These are phyloP conservation scores for Alfaro cultratus DNA, from an alignment of 2,797 vertebrate genomes.

Conservation along the genomic window DNA sequence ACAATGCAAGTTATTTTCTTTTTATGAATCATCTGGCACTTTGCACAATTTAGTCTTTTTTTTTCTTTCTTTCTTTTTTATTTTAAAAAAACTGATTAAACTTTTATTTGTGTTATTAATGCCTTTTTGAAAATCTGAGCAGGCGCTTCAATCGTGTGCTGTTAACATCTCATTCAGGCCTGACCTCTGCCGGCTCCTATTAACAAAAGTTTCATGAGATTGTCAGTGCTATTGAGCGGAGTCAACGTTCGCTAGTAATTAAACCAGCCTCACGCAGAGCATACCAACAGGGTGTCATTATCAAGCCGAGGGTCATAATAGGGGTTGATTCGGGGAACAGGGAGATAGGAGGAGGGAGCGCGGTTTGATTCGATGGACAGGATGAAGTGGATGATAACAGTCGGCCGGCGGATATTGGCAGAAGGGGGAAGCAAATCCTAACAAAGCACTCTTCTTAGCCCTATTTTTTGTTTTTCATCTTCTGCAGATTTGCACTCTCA, in stretches of 20 bases:
- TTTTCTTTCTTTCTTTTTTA: too few species aligned
- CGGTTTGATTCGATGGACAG: slow-evolving; percentile 1
- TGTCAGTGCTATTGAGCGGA: slow-evolving; percentile 2
- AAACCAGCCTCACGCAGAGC: slow-evolving; percentile 22
- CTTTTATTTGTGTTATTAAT: not conserved
- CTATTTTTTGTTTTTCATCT: not conserved
- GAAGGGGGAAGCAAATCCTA: slow-evolving; percentile 5
- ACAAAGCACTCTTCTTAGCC: slow-evolving; percentile 2
- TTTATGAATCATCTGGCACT: not conserved
- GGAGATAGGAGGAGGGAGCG: not conserved
- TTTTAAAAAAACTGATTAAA: not conserved
- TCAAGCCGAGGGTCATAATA: slow-evolving; percentile 32
- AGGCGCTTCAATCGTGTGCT: not conserved
- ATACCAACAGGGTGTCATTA: slow-evolving; percentile 37
- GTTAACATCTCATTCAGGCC: slow-evolving; percentile 7
- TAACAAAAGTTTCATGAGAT: slow-evolving; percentile 29
- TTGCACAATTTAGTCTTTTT: not conserved
- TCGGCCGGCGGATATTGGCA: slow-evolving; percentile 36
- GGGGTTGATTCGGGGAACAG: slow-evolving; percentile 34
- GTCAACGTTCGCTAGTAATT: slow-evolving; percentile 40
- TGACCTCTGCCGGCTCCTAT: slow-evolving; percentile 8
- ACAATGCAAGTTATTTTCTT: not conserved
- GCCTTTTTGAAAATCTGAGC: slow-evolving; percentile 3
- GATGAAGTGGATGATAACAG: slow-evolving; percentile 34
- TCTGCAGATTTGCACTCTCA: not conserved